Conservation (phyloP, 2,888 invertebrate species). For the Leucoma salicis region DNA sequence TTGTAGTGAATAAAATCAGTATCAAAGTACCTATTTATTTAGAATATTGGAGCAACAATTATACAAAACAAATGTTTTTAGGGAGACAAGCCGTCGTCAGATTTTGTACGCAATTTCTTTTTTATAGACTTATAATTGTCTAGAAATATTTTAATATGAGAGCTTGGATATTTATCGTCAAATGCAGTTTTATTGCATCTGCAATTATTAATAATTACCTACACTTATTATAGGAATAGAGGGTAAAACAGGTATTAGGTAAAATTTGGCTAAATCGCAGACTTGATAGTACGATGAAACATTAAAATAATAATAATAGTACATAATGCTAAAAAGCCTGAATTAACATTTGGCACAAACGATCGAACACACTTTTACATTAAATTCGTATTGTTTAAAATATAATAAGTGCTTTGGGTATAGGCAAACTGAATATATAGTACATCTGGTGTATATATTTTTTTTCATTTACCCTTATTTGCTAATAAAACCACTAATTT, state of each 20-base stretch:
- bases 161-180: not conserved
- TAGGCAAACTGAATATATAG: too few species aligned
- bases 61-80: too few species aligned
- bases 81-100: too few species aligned
- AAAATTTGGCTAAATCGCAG: slow-evolving; percentile 38
- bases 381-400: slow-evolving; percentile 38
- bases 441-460: too few species aligned
- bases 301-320: slow-evolving; percentile 11
- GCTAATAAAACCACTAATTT: too few species aligned
- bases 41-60: too few species aligned
- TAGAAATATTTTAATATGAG: too few species aligned
- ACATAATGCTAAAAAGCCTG: slow-evolving; percentile 27
- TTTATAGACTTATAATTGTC: too few species aligned
- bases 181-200: slow-evolving; percentile 31
- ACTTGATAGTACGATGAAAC: slow-evolving; percentile 16
- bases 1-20: too few species aligned
- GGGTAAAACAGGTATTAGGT: slow-evolving; percentile 1
- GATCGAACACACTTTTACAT: slow-evolving; percentile 30
- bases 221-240: slow-evolving; percentile 6
- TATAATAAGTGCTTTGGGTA: slow-evolving; percentile 12
- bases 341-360: slow-evolving; percentile 50
- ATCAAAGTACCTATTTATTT: too few species aligned
- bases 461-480: too few species aligned
- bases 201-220: slow-evolving; percentile 1
- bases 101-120: too few species aligned